Conservation (phyloP, 1,140 invertebrate species). For the Subanguina moxae region DNA sequence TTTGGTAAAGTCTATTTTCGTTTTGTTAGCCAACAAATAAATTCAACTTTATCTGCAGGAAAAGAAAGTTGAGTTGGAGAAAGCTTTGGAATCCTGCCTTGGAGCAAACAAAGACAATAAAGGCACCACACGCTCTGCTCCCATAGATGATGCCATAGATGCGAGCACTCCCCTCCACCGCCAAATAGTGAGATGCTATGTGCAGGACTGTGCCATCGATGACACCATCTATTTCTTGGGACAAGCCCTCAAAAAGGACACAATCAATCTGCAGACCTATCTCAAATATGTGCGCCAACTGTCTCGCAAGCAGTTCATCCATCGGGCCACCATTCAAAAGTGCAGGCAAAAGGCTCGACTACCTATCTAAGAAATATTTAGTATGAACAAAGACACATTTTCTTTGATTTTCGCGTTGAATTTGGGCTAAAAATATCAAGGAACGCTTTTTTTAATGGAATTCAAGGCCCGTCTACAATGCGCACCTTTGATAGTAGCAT, state of each 20-base stretch:
- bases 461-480: too few species aligned
- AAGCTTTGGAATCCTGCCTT: conserved; percentile 30
- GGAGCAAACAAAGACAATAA: conserved; percentile 22
- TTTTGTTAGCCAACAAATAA: neutral
- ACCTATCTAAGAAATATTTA: conserved; percentile 59
- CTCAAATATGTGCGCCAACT: conserved; percentile 90
- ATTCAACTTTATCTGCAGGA: conserved; percentile 24
- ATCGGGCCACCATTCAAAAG: conserved; percentile 88
- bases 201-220: conserved; percentile 89
- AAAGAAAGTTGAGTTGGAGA: conserved; percentile 61
- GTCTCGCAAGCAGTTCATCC: conserved; percentile 89
- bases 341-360: conserved; percentile 91
- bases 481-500: too few species aligned
- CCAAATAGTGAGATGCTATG: conserved; percentile 90
- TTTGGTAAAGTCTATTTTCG: conserved; percentile 33
- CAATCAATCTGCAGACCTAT: conserved; percentile 91
- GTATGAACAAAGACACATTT: too few species aligned
- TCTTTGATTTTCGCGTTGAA: too few species aligned
- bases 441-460: too few species aligned
- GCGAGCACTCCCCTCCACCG: conserved; percentile 92
- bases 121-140: conserved; percentile 63
- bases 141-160: conserved; percentile 90
- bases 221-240: conserved; percentile 97
- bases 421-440: too few species aligned
- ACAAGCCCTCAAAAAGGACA: conserved; percentile 84